These are phyloP conservation scores for Uloborus plumipes DNA, from an alignment of 2,888 invertebrate genomes.

Conservation along the genomic window DNA sequence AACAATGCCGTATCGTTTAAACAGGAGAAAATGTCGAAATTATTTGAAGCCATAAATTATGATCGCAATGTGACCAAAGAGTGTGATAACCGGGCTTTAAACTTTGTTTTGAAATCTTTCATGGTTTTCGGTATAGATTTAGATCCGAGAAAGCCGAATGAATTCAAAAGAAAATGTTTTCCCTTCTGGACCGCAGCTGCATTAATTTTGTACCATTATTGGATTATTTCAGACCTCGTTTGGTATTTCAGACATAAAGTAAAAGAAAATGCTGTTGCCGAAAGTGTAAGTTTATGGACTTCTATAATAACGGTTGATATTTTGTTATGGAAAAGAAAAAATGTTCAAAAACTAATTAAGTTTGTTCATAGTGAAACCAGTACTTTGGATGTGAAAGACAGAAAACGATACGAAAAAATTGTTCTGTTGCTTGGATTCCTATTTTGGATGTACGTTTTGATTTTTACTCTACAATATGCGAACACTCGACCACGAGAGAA, in stretches of 20 bases:
- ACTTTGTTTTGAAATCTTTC: no score
- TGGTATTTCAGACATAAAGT: constrained; percentile 35
- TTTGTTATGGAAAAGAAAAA: constrained; percentile 10
- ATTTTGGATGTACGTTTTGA: constrained; percentile 8
- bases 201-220: constrained; percentile 24
- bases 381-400: background rate
- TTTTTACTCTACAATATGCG: constrained; percentile 10
- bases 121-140: no score
- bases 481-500: background rate
- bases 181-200: background rate
- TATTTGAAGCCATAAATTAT: no score
- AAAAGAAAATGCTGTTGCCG: constrained; percentile 24
- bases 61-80: no score
- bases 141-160: no score
- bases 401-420: background rate
- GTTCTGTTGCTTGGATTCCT: background rate
- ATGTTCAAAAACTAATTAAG: background rate
- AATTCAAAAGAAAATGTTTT: background rate
- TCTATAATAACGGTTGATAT: constrained; percentile 38
- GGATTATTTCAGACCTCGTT: constrained; percentile 24
- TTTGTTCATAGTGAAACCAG: constrained; percentile 22
- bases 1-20: no score
- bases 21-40: no score
- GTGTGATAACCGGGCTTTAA: no score
- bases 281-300: constrained; percentile 41